Evolutionary conservation across 2,113 vertebrate genomes (phyloP).

Genomic region (Mustela nigripes): DNA sequence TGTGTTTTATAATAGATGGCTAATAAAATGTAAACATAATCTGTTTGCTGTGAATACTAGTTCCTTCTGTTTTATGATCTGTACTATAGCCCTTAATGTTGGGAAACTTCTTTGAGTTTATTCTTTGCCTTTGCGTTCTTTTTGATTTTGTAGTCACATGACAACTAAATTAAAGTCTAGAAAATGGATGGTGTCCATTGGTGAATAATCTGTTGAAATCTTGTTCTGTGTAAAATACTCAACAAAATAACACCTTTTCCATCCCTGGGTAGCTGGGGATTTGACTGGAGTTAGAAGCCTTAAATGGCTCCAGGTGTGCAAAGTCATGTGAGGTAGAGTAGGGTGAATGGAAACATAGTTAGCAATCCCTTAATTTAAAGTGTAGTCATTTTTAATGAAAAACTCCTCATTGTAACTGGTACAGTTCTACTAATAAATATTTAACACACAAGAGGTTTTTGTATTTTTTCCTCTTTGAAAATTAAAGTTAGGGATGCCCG

Average conservation of each 20-base stretch:
- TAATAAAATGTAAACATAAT: not conserved
- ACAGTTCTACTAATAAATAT: not conserved
- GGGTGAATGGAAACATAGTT: not conserved
- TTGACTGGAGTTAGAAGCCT: not conserved
- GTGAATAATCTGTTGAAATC: not conserved
- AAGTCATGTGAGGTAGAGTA: not conserved
- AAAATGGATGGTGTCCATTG: not conserved
- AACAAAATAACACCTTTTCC: not conserved
- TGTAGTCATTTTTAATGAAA: not conserved
- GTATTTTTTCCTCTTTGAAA: slow-evolving; percentile 18
- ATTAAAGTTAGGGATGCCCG: not conserved
- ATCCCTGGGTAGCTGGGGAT: not conserved
- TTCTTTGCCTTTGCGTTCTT: not conserved
- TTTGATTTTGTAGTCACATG: not conserved
- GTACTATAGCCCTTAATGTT: not conserved
- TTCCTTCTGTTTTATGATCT: slow-evolving; percentile 13
- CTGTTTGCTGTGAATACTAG: not conserved
- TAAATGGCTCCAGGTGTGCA: not conserved
- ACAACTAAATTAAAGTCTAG: not conserved
- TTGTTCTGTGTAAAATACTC: not conserved
- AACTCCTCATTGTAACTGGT: not conserved
- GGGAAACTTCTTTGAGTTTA: not conserved
- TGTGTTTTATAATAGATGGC: not conserved
- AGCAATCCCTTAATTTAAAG: not conserved
- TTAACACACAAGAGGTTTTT: not conserved